These are phyloP conservation scores for Drosophila littoralis DNA, from an alignment of 1,140 invertebrate species.

Conservation along the genomic window DNA sequence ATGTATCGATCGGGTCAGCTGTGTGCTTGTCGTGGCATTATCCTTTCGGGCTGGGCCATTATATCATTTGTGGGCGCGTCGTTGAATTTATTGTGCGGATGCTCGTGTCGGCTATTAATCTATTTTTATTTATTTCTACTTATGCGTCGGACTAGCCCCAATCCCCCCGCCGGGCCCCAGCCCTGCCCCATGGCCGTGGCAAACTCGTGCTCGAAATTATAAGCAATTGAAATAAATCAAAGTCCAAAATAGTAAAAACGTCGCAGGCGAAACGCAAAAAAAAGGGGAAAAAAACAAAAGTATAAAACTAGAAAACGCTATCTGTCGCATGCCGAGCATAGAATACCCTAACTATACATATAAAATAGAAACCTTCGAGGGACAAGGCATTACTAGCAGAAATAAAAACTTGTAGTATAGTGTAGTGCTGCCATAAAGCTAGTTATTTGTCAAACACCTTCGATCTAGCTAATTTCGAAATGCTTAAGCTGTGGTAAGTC, in stretches of 20 bases:
- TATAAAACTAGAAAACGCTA: slow-evolving; percentile 1
- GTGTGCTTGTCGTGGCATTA: slow-evolving; percentile 5
- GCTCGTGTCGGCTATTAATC: slow-evolving; percentile 66
- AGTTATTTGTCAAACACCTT: too few relatives aligned
- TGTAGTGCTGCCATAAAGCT: too few relatives aligned
- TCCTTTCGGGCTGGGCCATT: slow-evolving; percentile 23
- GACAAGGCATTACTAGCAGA: too few relatives aligned
- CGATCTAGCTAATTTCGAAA: too few relatives aligned
- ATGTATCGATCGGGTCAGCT: slow-evolving; percentile 1
- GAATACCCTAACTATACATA: slow-evolving; percentile 5
- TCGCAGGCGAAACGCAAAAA: slow-evolving; percentile 28
- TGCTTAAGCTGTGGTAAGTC: too few relatives aligned
- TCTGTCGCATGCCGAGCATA: slow-evolving; percentile 3
- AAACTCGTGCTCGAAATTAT: slow-evolving; percentile 71
- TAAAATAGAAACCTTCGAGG: too few relatives aligned
- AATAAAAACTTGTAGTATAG: too few relatives aligned
- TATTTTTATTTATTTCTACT: slow-evolving; percentile 77
- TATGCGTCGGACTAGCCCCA: slow-evolving; percentile 42
- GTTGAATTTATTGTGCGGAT: slow-evolving; percentile 58
- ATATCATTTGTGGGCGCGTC: slow-evolving; percentile 46
- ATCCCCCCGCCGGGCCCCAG: neutral
- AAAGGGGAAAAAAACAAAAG: neutral
- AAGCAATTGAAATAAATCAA: slow-evolving; percentile 81
- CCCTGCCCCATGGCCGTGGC: neutral
- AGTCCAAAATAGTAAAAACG: slow-evolving; percentile 70